Evolutionary conservation across 2,113 vertebrate genomes (phyloP), one percentile per base, ranked within the genome.

Genomic region (Anolis carolinensis): DNA sequence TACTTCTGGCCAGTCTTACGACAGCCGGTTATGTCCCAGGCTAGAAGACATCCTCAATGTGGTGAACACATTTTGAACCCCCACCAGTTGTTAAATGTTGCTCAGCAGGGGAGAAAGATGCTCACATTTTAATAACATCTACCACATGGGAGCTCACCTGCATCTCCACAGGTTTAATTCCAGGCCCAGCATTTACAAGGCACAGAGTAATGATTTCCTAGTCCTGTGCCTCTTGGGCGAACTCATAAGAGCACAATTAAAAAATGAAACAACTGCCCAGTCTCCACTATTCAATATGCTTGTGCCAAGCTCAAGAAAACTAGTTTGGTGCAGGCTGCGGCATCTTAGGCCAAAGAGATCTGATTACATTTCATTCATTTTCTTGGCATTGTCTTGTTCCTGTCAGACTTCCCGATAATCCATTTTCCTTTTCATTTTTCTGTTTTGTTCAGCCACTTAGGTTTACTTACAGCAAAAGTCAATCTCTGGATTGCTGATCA

Each of bases 391-490:
- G 88, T 86, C 87, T 92, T 91, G 87, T 92, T 95, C 91, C 92
- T 93, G 90, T 95, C 92, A 93, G 89, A 79, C 90, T 90, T 65
- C 83, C 77, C 1, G 13, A 93, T 95, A 95, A 95, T 94, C 94
- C 91, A 93, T 93, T 95, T 95, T 93, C 91, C 87, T 91, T 93
- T 95, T 93, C 68, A 87, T 93, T 93, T 91, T 87, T 36, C 80
- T 75, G 32, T 0, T 91, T 92, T 85, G 88, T 88, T 90, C 89
- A 83, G 88, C 88, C 91, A 90, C 86, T 93, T 93, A 85, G 0
- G 0, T 89, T 93, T 95, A 91, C 86, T 91, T 88, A 93, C 83
- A 89, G 87, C 81, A 81, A 87, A 86, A 92, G 89, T 91, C 88
- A 91, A 87, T 91, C 91, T 92, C 72, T 91, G 90, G 81, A 86